Evolutionary conservation across 2,113 vertebrate genomes (phyloP).

Genomic region (Rafetus swinhoei): DNA sequence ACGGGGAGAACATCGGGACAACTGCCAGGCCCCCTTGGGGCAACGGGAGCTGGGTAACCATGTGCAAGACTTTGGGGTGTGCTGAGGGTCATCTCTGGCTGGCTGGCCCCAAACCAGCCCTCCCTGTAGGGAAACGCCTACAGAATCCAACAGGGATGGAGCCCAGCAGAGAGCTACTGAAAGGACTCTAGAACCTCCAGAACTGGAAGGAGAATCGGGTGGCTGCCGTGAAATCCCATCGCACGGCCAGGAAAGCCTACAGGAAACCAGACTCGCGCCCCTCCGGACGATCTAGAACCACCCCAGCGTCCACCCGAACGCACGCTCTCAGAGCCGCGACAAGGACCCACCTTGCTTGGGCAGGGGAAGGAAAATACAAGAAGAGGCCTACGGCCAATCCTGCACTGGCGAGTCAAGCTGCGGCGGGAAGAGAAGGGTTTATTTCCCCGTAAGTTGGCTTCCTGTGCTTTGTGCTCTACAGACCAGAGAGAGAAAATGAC

Average conservation of each 20-base stretch:
- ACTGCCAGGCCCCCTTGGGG: neutral
- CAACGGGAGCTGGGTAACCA: neutral
- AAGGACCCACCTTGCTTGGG: neutral
- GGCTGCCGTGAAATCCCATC: neutral
- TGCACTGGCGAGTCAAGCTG: conserved; percentile 48
- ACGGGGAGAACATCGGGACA: neutral
- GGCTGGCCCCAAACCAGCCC: neutral
- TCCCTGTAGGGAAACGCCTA: neutral
- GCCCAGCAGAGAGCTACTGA: neutral
- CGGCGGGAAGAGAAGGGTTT: conserved; percentile 36
- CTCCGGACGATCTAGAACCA: neutral
- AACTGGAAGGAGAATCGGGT: neutral
- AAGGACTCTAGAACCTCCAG: neutral
- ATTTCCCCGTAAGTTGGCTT: conserved; percentile 49
- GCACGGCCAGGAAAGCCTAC: neutral
- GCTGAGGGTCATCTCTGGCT: neutral
- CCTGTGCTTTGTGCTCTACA: neutral
- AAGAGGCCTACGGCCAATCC: conserved; percentile 58
- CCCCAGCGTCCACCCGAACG: neutral
- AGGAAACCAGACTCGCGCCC: neutral
- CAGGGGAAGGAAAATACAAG: conserved; percentile 51
- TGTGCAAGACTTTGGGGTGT: neutral
- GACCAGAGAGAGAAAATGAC: neutral
- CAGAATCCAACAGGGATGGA: neutral
- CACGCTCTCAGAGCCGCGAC: too few relatives aligned